A percentile compares a stretch with the other conserved stretches of the same genome.
phyloP scores from a whole-genome alignment of 2,888 invertebrate species.

The Polymixis lichenea region DNA sequence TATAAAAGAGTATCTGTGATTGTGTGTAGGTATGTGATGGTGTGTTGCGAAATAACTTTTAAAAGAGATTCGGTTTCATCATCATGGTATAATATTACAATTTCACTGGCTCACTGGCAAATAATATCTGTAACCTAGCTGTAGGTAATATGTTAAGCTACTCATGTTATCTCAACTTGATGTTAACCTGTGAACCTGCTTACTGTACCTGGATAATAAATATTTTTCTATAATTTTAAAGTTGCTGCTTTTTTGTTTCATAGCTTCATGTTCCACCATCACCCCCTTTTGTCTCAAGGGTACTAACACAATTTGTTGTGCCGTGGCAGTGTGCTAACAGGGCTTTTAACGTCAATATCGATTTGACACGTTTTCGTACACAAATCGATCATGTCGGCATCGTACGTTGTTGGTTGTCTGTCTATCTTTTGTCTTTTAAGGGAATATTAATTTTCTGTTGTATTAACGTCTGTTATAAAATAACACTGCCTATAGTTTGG shows the following conservation, averaged over 20 bases:
- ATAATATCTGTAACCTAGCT: too few species aligned
- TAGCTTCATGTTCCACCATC: constrained; percentile 48
- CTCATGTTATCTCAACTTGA: too few species aligned
- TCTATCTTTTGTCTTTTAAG: neutral
- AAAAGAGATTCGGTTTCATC: too few species aligned
- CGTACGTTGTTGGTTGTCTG: neutral
- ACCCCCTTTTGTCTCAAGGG: constrained; percentile 59
- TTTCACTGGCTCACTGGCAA: too few species aligned
- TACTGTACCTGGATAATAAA: too few species aligned
- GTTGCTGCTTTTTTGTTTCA: constrained; percentile 22
- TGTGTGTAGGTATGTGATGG: too few species aligned
- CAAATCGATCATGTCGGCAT: constrained; percentile 22
- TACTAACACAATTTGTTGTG: constrained; percentile 73
- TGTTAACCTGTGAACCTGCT: too few species aligned
- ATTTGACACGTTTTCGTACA: constrained; percentile 52
- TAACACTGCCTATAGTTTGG: neutral
- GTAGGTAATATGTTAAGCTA: too few species aligned
- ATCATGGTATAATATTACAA: too few species aligned
- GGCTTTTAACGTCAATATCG: constrained; percentile 55
- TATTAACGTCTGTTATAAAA: neutral
- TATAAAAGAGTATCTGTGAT: too few species aligned
- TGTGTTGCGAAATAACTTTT: too few species aligned
- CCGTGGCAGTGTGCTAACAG: constrained; percentile 77
- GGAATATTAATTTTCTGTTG: neutral
- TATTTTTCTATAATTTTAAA: too few species aligned